Evolutionary conservation across 2,888 invertebrate genomes (phyloP), one percentile per base, ranked within the genome.

Genomic region (Hirtodrosophila cameraria): DNA sequence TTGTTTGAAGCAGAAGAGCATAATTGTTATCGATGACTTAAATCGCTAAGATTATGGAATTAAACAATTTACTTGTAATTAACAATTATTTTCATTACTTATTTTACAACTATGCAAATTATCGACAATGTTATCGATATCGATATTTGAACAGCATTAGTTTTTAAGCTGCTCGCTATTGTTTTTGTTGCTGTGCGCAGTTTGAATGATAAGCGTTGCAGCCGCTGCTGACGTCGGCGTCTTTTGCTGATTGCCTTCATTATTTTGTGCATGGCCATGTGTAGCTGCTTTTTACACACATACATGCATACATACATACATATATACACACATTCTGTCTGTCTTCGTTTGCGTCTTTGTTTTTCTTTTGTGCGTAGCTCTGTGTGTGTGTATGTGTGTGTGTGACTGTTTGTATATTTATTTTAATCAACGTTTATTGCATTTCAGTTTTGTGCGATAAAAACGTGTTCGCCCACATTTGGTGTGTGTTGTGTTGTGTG

Each of bases 401-500:
- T 33, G 58, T 50, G 27, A 7, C 16, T 45, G 31, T 49, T 31
- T 66, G 72, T 72, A 28, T 77, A 67, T 83, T 86, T 83, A 71
- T 76, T 83, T 86, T 84, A 86, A 80, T 85, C 76, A 84, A 75
- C 81, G 67, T 75, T 83, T 76, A 81, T 81, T 83, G 77, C 80
- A 86, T 81, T 86, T 23, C 23, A 67, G 74, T 75, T 75, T 73
- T 65, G 62, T 61, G 78, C 75, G 85, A 84, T 86, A 83, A 86
- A 82, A 87, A 87, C 88, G 84, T 76, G 88, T 84, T 87, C 87
- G 87, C 87, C 88, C 86, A 87, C 87, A 80, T 83, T 73, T 70
- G 65, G 63, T 62, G 65, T 64, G 35, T 50, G 46, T 64, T 68
- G 60, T 55, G 45, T 48, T 39, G 27, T 53, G 49, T 38, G 67